Evolutionary conservation across 2,113 vertebrate species (phyloP).

Genomic region (Pollachius pollachius): DNA sequence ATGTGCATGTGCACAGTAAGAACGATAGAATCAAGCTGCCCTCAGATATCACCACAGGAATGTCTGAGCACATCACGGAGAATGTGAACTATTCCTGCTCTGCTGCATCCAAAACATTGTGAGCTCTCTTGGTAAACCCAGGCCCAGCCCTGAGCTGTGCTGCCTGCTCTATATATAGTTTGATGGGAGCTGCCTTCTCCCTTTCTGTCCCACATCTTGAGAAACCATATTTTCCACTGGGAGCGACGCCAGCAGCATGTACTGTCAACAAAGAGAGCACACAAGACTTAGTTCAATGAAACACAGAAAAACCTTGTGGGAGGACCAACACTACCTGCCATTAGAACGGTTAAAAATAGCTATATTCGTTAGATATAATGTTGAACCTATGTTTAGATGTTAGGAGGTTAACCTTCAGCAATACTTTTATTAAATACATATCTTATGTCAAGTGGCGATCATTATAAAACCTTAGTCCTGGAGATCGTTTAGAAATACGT

Average conservation of each 20-base stretch:
- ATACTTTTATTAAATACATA: too few species aligned
- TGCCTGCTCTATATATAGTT: conserved; percentile 68
- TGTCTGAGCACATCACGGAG: conserved; percentile 14
- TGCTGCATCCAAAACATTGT: conserved; percentile 24
- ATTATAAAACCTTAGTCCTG: too few species aligned
- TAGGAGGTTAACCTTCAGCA: too few species aligned
- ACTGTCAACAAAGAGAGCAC: conserved; percentile 44
- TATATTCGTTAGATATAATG: too few species aligned
- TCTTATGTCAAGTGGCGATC: too few species aligned
- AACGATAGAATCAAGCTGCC: background rate
- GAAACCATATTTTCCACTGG: conserved; percentile 55
- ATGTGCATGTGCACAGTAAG: background rate
- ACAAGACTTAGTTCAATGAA: conserved; percentile 12
- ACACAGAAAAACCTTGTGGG: conserved; percentile 12
- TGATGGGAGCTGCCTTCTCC: conserved; percentile 44
- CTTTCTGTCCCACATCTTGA: conserved; percentile 58
- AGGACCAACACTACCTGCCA: background rate
- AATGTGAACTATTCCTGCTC: conserved; percentile 25
- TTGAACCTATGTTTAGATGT: too few species aligned
- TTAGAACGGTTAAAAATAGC: background rate
- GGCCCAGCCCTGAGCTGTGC: conserved; percentile 39
- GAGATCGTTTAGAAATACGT: too few species aligned
- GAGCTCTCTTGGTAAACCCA: conserved; percentile 60
- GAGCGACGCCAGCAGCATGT: conserved; percentile 44
- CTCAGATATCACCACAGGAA: conserved; percentile 2